Conservation (phyloP, 64 coral and sea anemone genomes). For the Pachyseris speciosa region DNA sequence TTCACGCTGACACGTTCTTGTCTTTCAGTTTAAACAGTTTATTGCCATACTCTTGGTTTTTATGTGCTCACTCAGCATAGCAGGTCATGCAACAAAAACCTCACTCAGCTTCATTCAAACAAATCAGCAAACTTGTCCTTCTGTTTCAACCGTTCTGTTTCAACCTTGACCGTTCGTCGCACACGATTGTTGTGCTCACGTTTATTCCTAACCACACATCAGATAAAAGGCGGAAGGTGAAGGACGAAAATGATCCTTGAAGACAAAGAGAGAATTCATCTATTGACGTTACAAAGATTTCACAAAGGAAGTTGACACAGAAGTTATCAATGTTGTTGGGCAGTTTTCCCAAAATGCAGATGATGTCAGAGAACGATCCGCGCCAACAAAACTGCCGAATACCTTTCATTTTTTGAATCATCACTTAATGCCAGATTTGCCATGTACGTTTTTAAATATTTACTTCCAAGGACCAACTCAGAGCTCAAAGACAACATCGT, state of each 20-base stretch:
- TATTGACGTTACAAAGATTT: neutral
- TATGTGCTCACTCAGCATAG: no score
- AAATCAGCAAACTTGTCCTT: neutral
- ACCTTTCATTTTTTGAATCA: constrained; percentile 25
- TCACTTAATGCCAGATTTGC: constrained; percentile 7
- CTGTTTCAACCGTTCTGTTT: neutral
- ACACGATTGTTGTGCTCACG: constrained; percentile 21
- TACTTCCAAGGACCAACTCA: constrained; percentile 20
- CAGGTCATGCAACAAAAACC: no score
- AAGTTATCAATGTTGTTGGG: neutral
- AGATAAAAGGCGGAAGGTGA: constrained; percentile 31
- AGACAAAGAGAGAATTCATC: neutral
- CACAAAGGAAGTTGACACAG: constrained; percentile 41
- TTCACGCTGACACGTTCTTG: neutral
- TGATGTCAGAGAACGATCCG: neutral
- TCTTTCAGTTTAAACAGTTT: no score
- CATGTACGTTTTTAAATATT: constrained; percentile 24
- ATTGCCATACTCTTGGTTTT: no score
- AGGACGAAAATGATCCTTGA: neutral
- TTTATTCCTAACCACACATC: constrained; percentile 13
- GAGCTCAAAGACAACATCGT: constrained; percentile 30
- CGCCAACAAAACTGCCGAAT: neutral
- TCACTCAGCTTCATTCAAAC: no score
- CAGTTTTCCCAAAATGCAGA: neutral
- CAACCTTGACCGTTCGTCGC: neutral